phyloP scores from a whole-genome alignment of 2,113 vertebrate genomes.

The Choloepus hoffmanni region DNA sequence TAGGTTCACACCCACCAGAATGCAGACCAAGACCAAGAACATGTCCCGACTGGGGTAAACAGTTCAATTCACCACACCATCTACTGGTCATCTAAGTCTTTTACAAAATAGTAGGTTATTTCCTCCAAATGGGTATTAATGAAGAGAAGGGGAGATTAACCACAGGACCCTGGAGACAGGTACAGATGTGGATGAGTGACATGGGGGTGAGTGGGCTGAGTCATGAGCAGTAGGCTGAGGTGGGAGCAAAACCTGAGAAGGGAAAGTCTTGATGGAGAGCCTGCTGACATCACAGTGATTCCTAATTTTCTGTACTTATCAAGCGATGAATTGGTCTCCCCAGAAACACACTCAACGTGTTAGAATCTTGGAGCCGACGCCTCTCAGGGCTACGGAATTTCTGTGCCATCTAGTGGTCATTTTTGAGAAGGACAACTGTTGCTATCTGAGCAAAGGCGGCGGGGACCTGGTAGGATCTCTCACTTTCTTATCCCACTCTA shows the following conservation, averaged over 20 bases:
- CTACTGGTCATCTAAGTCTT: background rate
- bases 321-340: background rate
- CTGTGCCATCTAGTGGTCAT: constrained; percentile 65
- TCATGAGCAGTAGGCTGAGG: background rate
- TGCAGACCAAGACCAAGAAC: too few species aligned
- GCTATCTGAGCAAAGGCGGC: background rate
- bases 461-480: background rate
- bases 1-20: too few species aligned
- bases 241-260: background rate
- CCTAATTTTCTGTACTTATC: background rate
- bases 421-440: background rate
- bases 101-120: background rate
- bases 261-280: background rate
- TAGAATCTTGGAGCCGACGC: background rate
- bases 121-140: background rate
- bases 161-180: background rate
- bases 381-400: background rate
- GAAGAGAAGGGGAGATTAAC: background rate
- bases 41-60: too few species aligned
- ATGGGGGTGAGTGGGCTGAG: background rate
- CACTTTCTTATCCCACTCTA: background rate
- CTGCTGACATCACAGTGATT: background rate
- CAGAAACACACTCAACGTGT: background rate
- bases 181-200: background rate
- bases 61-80: background rate